These are phyloP conservation scores for Rhopalosiphum nymphaeae DNA, from an alignment of 2,888 invertebrate genomes.

Conservation along the genomic window DNA sequence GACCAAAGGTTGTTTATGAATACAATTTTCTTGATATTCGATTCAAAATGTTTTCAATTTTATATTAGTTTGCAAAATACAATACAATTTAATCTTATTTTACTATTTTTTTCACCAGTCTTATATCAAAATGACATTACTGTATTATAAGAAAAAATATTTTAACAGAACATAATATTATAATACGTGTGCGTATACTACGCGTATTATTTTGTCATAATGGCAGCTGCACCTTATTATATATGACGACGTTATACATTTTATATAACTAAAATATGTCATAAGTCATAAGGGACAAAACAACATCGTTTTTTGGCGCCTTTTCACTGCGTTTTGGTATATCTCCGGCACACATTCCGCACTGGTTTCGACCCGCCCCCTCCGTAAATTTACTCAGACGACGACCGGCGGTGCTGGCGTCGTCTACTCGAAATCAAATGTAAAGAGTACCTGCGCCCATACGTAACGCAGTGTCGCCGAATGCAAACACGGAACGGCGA, in stretches of 20 bases:
- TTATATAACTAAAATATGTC: background rate
- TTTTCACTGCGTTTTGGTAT: background rate
- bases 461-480: background rate
- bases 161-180: background rate
- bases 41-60: background rate
- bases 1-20: background rate
- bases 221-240: background rate
- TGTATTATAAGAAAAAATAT: background rate
- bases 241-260: background rate
- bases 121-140: background rate
- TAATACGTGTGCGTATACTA: background rate
- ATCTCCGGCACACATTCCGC: background rate
- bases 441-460: background rate
- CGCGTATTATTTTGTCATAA: background rate
- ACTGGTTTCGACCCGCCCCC: background rate
- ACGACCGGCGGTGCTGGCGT: background rate
- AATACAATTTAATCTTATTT: background rate
- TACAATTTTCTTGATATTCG: background rate
- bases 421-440: background rate
- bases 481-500: constrained; percentile 7
- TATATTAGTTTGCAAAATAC: no score
- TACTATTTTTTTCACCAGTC: background rate
- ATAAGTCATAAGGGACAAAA: background rate
- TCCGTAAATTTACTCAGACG: background rate
- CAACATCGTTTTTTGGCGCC: background rate